A percentile compares a stretch with the other conserved stretches of the same genome.
Evolutionary conservation across 2,888 invertebrate genomes (phyloP).

Genomic region (Ctena decussata): DNA sequence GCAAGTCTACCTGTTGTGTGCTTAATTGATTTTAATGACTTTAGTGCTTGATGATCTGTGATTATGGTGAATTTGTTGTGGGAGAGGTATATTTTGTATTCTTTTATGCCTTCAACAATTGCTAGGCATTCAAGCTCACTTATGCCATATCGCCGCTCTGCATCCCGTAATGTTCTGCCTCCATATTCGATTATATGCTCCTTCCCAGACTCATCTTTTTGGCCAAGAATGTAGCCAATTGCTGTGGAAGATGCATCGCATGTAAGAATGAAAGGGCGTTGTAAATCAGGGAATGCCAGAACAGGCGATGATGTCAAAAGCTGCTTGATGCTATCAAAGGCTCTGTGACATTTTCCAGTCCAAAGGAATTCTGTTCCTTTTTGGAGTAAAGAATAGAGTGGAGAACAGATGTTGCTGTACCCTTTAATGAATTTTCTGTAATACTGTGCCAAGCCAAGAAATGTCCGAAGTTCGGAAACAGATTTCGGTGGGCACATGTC

Average conservation of each 20-base stretch:
- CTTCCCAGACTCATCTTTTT: constrained; percentile 32
- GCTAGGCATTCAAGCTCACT: constrained; percentile 61
- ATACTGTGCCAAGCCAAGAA: neutral
- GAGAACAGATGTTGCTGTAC: constrained; percentile 41
- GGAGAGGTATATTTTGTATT: constrained; percentile 48
- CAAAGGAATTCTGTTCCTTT: constrained; percentile 38
- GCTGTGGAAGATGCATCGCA: constrained; percentile 55
- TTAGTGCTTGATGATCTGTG: constrained; percentile 54
- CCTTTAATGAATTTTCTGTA: constrained; percentile 47
- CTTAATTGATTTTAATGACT: constrained; percentile 44
- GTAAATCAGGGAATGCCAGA: constrained; percentile 57
- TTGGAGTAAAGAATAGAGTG: constrained; percentile 47
- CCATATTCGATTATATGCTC: constrained; percentile 59
- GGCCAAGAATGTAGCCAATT: constrained; percentile 62
- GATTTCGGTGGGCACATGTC: neutral
- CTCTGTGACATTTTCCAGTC: constrained; percentile 22
- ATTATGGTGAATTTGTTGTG: constrained; percentile 32
- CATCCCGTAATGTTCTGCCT: constrained; percentile 40
- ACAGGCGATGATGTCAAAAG: constrained; percentile 57
- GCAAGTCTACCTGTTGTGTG: constrained; percentile 33
- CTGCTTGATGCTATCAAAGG: constrained; percentile 68
- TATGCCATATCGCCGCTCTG: constrained; percentile 42
- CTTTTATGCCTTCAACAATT: constrained; percentile 51
- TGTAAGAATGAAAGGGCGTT: constrained; percentile 53
- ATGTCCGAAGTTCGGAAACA: neutral